Base-by-base conservation (phyloP, 2,888 invertebrate genomes). In the Cerceris ruficornis region DNA sequence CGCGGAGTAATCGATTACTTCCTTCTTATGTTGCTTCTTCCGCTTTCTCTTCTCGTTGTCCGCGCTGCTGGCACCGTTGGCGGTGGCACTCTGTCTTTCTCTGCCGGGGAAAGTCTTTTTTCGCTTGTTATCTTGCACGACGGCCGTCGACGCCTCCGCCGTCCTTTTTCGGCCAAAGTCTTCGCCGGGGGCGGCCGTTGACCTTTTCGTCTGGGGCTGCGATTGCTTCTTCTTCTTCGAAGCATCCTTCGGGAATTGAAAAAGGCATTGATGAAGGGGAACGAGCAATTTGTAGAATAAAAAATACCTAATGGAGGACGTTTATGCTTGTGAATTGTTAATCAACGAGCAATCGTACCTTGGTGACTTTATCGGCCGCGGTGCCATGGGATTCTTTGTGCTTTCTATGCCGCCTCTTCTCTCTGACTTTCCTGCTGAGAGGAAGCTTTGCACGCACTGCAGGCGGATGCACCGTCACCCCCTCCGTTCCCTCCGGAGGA, bases 381-480 rank as follows among this genome's bases (percentile, higher is more conserved):
- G 92, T 91, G 11, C 80, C 81, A n/a, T 88, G 78, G 52, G 77
- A 73, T 73, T 88, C 91, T 77, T 94, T 94, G 87, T 93, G 94
- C 85, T 94, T 94, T 86, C 94, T 94, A 17, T 93, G 94, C 72
- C 94, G 93, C 39, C 95, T 94, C 86, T 95, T 94, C 80, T 95
- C 93, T 52, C 95, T 94, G 28, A 97, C 97, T 92, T 97, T 97
- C 92, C 96, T 96, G 93, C 97, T 97, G 81, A 98, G 94, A 55
- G 98, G 98, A 73, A 98, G 94, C 93, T 97, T 97, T 64, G 97
- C 96, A 83, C 97, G 95, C 81, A 97, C 95, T 78, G 96, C 97
- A 69, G 96, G 93, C 0, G 94, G 97, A 90, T 98, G 97, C 2
- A 98, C 96, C 80, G 97, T 97, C 49, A 96, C 94, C 83, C 95